Base-by-base conservation (phyloP, 37 sponge, comb jelly and placozoan genomes). In the Spongilla lacustris region DNA sequence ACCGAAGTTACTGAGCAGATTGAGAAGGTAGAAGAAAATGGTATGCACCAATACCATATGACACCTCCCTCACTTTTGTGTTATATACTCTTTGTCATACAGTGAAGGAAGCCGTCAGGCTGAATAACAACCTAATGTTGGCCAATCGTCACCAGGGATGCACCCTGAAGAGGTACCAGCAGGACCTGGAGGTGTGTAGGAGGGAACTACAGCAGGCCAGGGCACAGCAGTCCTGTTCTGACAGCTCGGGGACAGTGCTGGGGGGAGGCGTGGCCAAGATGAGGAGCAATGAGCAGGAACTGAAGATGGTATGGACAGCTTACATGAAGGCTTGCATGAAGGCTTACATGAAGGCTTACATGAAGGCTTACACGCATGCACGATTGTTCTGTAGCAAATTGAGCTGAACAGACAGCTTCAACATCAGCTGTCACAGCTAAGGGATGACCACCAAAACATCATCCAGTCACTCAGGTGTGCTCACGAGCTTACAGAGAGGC, bases 71-170 rank as follows among this genome's bases (percentile, higher is more conserved):
- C 35, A 2, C 38, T 21, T 27, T 22, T 78, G 48, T 6, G n/a
- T n/a, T n/a, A n/a, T n/a, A n/a, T n/a, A n/a, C n/a, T n/a, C n/a
- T n/a, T n/a, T n/a, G n/a, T n/a, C n/a, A n/a, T 41, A 5, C 35
- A 90, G 91, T 90, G 32, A 76, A 82, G 32, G 73, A 73, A 38
- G 91, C 91, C 8, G 66, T 67, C 31, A 73, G 69, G 33, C 17
- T 90, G 73, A 85, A 87, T 36, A 34, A 48, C 58, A 90, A 90
- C 73, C 88, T 93, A 48, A 24, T 66, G 66, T 81, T 87, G 46
- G 74, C 79, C 46, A 90, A 93, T 70, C 33, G 41, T 28, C 94
- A 93, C 48, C 91, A 90, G 81, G 68, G 74, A 38, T 93, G 94
- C 79, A 70, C 74, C 26, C 14, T 90, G 67, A 80, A 74, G 66